phyloP scores from a whole-genome alignment of 2,113 vertebrate genomes.

The Xenopus laevis region DNA sequence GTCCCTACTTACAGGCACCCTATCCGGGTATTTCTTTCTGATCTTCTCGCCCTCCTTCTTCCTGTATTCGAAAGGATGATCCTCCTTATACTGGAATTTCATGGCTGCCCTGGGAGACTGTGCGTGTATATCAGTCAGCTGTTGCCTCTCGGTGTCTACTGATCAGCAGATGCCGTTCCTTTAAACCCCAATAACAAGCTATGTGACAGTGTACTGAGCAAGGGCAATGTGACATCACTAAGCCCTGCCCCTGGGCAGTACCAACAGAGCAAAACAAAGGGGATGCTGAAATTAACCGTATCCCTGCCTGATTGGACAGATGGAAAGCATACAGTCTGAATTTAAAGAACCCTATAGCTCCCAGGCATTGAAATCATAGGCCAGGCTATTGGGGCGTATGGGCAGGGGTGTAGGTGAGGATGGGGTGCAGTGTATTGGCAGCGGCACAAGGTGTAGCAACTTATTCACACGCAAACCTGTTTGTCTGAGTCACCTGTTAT shows the following conservation, averaged over 20 bases:
- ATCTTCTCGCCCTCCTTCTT: conserved; percentile 80
- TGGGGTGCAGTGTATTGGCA: no score
- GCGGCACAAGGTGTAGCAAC: no score
- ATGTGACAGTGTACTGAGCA: conserved; percentile 14
- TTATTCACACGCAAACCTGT: no score
- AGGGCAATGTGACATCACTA: conserved; percentile 47
- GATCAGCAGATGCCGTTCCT: background rate
- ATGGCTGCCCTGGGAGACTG: conserved; percentile 52
- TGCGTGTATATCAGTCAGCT: conserved; percentile 11
- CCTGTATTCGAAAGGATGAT: conserved; percentile 74
- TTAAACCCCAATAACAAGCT: background rate
- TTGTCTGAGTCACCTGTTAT: no score
- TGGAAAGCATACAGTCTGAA: no score
- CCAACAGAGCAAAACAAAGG: conserved; percentile 22
- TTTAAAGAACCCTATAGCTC: no score
- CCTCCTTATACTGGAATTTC: conserved; percentile 79
- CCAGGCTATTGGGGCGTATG: no score
- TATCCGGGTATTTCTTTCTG: conserved; percentile 73
- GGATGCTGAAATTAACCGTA: background rate
- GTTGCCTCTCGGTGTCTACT: conserved; percentile 9
- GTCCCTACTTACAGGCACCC: conserved; percentile 66
- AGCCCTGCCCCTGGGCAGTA: background rate
- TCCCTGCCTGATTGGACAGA: background rate
- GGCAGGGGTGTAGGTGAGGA: no score
- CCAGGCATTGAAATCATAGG: no score